A percentile compares a stretch with the other conserved stretches of the same genome.
These are phyloP conservation scores for Drosophila bipectinata DNA, from an alignment of 1,140 invertebrate genomes.

Conservation along the genomic window DNA sequence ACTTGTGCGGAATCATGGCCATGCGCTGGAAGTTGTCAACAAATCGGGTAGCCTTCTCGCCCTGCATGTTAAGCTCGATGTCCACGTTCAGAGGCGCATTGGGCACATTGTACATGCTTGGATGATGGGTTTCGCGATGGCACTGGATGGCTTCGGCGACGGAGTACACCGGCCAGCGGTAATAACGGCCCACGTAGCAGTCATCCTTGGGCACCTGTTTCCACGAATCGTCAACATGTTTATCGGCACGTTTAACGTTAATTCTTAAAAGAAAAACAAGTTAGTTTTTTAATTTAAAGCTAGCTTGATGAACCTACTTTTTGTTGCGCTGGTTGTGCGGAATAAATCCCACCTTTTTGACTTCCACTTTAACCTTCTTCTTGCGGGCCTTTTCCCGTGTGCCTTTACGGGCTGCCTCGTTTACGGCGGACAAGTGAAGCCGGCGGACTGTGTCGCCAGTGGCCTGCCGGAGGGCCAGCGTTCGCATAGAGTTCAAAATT, in stretches of 20 bases:
- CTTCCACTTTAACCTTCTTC: conserved; percentile 89
- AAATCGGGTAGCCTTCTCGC: conserved; percentile 85
- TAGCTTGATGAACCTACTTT: conserved; percentile 63
- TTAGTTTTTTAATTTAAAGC: accelerated
- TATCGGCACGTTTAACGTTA: conserved; percentile 76
- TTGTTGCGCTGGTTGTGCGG: conserved; percentile 86
- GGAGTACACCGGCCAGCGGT: conserved; percentile 87
- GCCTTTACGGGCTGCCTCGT: conserved; percentile 89
- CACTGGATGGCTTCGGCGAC: conserved; percentile 89
- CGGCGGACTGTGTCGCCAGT: conserved; percentile 48
- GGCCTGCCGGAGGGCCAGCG: conserved; percentile 60
- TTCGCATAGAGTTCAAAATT: conserved; percentile 61
- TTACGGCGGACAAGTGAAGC: conserved; percentile 83
- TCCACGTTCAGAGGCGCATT: conserved; percentile 87
- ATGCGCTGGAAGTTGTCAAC: conserved; percentile 87
- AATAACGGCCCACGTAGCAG: conserved; percentile 87
- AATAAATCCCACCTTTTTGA: conserved; percentile 88
- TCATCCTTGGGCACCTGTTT: conserved; percentile 87
- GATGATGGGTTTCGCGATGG: conserved; percentile 91
- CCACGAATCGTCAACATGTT: conserved; percentile 86
- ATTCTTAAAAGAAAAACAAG: conserved; percentile 44
- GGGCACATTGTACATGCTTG: conserved; percentile 89
- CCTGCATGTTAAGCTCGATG: conserved; percentile 90
- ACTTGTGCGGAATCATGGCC: conserved; percentile 87
- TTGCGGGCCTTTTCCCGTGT: conserved; percentile 89